Base-by-base conservation (phyloP, 2,113 vertebrate genomes). In the Gymnorhina tibicen region DNA sequence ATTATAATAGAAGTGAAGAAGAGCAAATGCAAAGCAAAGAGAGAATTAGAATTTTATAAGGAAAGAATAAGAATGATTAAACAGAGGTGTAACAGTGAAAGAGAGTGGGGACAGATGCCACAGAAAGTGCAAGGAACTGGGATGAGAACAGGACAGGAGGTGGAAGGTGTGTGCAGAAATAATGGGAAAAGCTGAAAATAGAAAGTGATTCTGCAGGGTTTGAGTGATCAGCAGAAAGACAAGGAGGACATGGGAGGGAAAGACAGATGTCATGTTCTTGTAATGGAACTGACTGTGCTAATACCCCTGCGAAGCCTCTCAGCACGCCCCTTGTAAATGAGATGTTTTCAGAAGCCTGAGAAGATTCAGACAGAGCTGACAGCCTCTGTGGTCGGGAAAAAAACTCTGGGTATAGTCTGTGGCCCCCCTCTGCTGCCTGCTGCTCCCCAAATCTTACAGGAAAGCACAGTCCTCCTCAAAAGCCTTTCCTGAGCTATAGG, bases 171-270 rank as follows among this genome's bases (percentile, higher is more conserved):
- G 87, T 66, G 63, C 74, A 93, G 91, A 95, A 95, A 49, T 87
- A 94, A 89, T 82, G 85, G 78, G 15, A 90, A 94, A 95, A 77
- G 62, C 50, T 91, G 87, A 93, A 93, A 95, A 96, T 55, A 85
- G 77, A 68, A 91, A 75, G 74, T 69, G 85, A 69, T 90, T 94
- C 75, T 94, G 87, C 90, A 76, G 78, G 85, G 74, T 82, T 75
- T 91, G 67, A 94, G 60, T n/a, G 73, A 88, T 96, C 75, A 91
- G 72, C 82, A 69, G 75, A 82, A 87, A 90, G 90, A 70, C 85
- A 91, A 73, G 79, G 85, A 94, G 90, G 79, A 93, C 85, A 90
- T 66, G 68, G 78, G 59, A 93, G 46, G 87, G 68, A 93, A 93
- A 91, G 82, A 88, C 75, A 94, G 67, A 83, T 94, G 89, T 90